Percentiles rank a stretch among this genome's conserved stretches.
Evolutionary conservation across 2,113 vertebrate species (phyloP).

Genomic region (Nicator chloris): DNA sequence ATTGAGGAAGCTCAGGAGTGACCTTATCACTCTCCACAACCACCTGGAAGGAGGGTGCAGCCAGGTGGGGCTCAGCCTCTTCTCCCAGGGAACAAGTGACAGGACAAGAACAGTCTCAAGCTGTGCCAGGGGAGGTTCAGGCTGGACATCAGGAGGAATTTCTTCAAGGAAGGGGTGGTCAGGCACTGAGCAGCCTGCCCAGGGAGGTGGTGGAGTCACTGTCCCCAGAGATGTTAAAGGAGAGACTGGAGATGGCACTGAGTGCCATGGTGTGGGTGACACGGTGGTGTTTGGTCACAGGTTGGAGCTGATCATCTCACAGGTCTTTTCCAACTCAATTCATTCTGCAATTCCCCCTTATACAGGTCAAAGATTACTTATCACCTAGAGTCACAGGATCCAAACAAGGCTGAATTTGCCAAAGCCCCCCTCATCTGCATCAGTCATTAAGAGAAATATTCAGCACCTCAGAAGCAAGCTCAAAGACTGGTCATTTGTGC

Average conservation of each 20-base stretch:
- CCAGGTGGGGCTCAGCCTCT: neutral
- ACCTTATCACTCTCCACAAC: neutral
- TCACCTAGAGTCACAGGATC: accelerated
- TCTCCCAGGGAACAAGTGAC: neutral
- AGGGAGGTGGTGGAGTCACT: neutral
- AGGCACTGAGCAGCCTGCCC: neutral
- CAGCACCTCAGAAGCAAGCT: neutral
- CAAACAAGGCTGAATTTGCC: neutral
- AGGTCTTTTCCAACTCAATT: neutral
- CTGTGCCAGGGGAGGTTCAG: neutral
- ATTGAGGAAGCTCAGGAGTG: neutral
- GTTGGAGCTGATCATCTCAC: neutral
- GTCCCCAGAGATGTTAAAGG: neutral
- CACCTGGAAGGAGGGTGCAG: neutral
- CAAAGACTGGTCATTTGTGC: neutral
- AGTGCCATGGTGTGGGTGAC: neutral
- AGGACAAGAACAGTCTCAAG: neutral
- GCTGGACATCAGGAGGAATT: neutral
- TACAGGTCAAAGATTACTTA: neutral
- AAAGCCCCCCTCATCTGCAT: neutral
- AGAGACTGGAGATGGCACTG: neutral
- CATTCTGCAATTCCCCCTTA: neutral
- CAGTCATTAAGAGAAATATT: neutral
- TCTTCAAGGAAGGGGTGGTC: neutral
- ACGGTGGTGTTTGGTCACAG: accelerated